Evolutionary conservation across 2,797 vertebrate genomes (phyloP), one percentile per base, ranked within the genome.

Genomic region (Lemur catta): DNA sequence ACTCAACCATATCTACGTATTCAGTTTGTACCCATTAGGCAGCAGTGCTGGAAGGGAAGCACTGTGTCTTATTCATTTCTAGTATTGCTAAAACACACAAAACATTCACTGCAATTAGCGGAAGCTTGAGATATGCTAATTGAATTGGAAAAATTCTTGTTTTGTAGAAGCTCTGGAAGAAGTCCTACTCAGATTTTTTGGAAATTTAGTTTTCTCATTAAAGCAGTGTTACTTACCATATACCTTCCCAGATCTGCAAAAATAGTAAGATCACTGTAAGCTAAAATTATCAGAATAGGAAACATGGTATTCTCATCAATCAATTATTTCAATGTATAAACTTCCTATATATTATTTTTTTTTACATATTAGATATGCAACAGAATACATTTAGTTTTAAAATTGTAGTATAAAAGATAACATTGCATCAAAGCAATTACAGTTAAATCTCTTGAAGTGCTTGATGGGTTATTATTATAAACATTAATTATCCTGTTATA

Each of bases 401-500:
- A 87, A 85, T 74, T 91, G 35, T 59, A 85, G 9, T 35, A 24
- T 65, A 18, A 74, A 57, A 89, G 33, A 4, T 82, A 78, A 48
- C 24, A 48, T 63, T 61, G 1, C 2, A 13, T 91, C 17, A 78
- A 50, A 9, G 6, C 1, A 89, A 92, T 88, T 67, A 46, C 1
- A 93, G 5, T 61, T 81, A 67, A 80, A 72, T 18, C 35, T 48
- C 43, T 43, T 35, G 12, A 30, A 72, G 10, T 63, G 8, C n/a
- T 57, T 84, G 30, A 81, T 38, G 6, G 14, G 4, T 52, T 75
- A 74, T 81, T 24, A 50, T 74, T 69, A 55, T 57, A 80, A 94
- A 74, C 9, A 85, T 72, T 18, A 96, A 63, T 82, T 92, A 74
- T n/a, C 41, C 18, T 72, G 22, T 91, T 91, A 52, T 76, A 94